Percentiles rank a stretch among this genome's conserved stretches.
These are phyloP conservation scores for Macrobrachium rosenbergii DNA, from an alignment of 1,140 invertebrate species.

Conservation along the genomic window DNA sequence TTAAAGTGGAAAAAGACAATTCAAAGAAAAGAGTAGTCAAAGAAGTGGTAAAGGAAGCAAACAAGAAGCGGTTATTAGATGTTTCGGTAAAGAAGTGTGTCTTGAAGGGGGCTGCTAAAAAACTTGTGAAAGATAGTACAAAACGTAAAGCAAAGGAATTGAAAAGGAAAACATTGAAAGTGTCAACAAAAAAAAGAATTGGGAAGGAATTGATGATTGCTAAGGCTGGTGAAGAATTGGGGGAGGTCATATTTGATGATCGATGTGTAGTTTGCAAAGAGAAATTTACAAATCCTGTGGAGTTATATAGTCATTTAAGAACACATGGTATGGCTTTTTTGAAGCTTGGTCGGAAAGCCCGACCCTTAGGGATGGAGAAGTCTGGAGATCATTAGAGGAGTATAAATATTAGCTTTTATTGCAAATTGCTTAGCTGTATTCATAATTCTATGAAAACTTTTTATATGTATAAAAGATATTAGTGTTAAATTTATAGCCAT, in stretches of 20 bases:
- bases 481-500: no score
- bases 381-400: conserved; percentile 21
- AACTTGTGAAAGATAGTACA: neutral
- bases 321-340: conserved; percentile 66
- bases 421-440: no score
- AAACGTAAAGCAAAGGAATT: no score
- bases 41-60: neutral
- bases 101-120: neutral
- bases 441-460: no score
- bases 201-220: neutral
- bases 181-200: neutral
- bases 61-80: conserved; percentile 3
- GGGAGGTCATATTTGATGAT: conserved; percentile 40
- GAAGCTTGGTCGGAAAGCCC: conserved; percentile 61
- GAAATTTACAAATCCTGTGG: conserved; percentile 47
- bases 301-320: conserved; percentile 64
- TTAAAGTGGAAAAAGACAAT: conserved; percentile 13
- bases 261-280: conserved; percentile 64
- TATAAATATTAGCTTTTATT: no score
- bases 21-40: neutral
- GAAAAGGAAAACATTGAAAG: conserved; percentile 2
- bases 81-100: neutral
- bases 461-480: no score
- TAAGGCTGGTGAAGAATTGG: conserved; percentile 26
- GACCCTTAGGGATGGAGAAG: conserved; percentile 41